These are phyloP conservation scores for Echinometra lucunter DNA, from an alignment of 53 echinoderm and acorn worm genomes.

Conservation along the genomic window DNA sequence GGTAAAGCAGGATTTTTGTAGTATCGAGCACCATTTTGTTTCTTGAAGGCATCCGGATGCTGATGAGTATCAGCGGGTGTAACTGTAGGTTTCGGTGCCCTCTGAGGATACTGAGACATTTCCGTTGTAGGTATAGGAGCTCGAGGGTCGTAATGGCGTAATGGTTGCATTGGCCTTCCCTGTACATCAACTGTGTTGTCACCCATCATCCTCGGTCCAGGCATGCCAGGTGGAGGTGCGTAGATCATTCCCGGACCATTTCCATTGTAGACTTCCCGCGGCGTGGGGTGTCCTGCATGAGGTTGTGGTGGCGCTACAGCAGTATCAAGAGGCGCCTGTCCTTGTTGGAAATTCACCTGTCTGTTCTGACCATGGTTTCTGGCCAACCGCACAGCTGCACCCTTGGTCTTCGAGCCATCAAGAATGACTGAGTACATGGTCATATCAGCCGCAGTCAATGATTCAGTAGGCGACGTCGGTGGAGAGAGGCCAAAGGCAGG, in stretches of 20 bases:
- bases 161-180: slow-evolving; percentile 31
- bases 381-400: slow-evolving; percentile 88
- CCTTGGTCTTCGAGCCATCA: slow-evolving; percentile 82
- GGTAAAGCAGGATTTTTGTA: slow-evolving; percentile 68
- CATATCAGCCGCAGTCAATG: slow-evolving; percentile 60
- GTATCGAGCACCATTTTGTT: slow-evolving; percentile 70
- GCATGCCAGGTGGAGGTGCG: not conserved
- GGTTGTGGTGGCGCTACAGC: not conserved
- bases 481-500: slow-evolving; percentile 25
- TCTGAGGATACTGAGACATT: slow-evolving; percentile 26
- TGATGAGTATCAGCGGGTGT: slow-evolving; percentile 39
- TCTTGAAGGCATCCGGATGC: slow-evolving; percentile 59
- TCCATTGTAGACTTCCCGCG: slow-evolving; percentile 49
- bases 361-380: slow-evolving; percentile 55
- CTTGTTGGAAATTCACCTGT: slow-evolving; percentile 45
- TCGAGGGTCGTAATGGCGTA: slow-evolving; percentile 58
- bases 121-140: not conserved
- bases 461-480: slow-evolving; percentile 75
- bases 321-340: not conserved
- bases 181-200: slow-evolving; percentile 46
- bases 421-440: slow-evolving; percentile 87
- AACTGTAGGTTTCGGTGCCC: not conserved
- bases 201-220: slow-evolving; percentile 37
- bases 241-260: not conserved
- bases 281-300: not conserved